Evolutionary conservation across 2,888 invertebrate species (phyloP), one percentile per base, ranked within the genome.

Genomic region (Lithosia quadra): DNA sequence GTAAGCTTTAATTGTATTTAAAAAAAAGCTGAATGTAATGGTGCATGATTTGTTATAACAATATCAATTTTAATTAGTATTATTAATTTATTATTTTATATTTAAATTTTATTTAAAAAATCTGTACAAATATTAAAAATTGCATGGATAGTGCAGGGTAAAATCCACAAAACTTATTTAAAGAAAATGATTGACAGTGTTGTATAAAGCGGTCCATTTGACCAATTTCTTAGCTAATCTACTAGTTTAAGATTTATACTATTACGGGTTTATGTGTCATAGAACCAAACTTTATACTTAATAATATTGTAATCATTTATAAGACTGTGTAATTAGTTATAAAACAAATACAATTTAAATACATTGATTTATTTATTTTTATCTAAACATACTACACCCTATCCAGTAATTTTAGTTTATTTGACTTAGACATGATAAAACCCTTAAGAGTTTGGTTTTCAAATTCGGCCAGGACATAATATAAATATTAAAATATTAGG

Each of bases 11-110:
- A 76, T 77, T 66, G 68, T 63, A 69, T 79, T 77, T 72, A 73
- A 79, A 60, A 79, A 60, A 80, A 84, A 84, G 94, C 92, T 94
- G 91, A 93, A 93, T 89, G 77, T 75, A 77, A 85, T 89, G 91
- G 93, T 93, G 93, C 93, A 87, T 86, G 78, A 72, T 74, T 76
- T 65, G 68, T 80, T 82, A 71, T 72, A 22, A 71, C 70, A 65
- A n/a, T 64, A 57, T 69, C 67, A 70, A 59, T 65, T 65, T 68
- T 67, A 49, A 69, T 67, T 64, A 63, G 69, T 69, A 55, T 64
- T 63, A 68, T 56, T 68, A 63, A 71, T 63, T 72, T 65, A 57
- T 58, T 55, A 49, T 66, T 64, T 64, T n/a, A 69, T 34, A 62
- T 57, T 63, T 73, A 72, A 65, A 65, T 61, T 53, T 72, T 63